Evolutionary conservation across 2,113 vertebrate species (phyloP), one percentile per base, ranked within the genome.

Genomic region (Heloderma charlesbogerti): DNA sequence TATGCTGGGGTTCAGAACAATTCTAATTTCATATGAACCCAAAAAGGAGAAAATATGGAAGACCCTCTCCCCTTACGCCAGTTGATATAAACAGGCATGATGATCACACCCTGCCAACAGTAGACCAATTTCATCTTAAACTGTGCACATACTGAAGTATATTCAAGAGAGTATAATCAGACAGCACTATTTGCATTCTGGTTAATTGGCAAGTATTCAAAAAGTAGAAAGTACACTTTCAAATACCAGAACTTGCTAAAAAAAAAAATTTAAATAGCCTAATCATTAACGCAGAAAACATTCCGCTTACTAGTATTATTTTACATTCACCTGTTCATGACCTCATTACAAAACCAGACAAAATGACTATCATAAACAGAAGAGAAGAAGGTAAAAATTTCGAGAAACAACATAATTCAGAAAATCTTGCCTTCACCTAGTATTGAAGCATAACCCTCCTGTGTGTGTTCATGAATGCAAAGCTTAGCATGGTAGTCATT

Each of bases 351-450:
- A 97, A 97, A 96, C 94, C 94, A 97, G 97, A 97, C 96, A 96
- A 97, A 97, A 97, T 96, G 97, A 97, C 97, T 97, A 96, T 96
- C 97, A 97, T 98, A 98, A 98, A 97, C 96, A 97, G 96, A 93
- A 93, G 92, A 93, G 95, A 85, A 91, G 96, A 97, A 97, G 95
- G 96, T 96, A 97, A 97, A 97, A 97, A 97, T 97, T 97, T 97
- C 97, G 97, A 95, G 95, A 95, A 97, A 97, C 97, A 97, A 96
- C 97, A 96, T 97, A 97, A 97, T 97, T 98, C 96, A 97, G 96
- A 96, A 97, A 97, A 97, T 97, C 96, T 95, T 97, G 96, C 96
- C 95, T 97, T 97, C 95, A 94, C 94, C 96, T 95, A 95, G 95
- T 96, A 95, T 95, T 96, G 95, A 97, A 97, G 96, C 92, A 92